Conservation (phyloP, 2,113 vertebrate genomes). For the Tachysurus fulvidraco region DNA sequence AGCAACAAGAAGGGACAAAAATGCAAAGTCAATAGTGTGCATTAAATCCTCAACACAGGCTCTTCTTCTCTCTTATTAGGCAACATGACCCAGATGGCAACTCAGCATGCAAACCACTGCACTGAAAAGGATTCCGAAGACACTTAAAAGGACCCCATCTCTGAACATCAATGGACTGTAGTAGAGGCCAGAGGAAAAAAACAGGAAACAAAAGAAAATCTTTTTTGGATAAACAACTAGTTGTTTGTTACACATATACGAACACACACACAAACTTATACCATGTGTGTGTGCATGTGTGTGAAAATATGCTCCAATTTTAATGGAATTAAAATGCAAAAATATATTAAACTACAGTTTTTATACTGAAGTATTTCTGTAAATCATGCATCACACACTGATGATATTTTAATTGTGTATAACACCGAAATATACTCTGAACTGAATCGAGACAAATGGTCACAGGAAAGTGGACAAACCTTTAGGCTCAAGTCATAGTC, state of each 20-base stretch:
- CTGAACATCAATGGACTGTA: background rate
- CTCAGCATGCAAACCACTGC: slow-evolving; percentile 39
- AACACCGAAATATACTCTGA: background rate
- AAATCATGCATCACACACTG: too few species aligned
- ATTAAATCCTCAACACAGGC: slow-evolving; percentile 9
- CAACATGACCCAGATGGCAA: slow-evolving; percentile 47
- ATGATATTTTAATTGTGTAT: background rate
- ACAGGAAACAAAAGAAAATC: background rate
- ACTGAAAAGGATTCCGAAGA: slow-evolving; percentile 1
- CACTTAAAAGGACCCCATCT: background rate
- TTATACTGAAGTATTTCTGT: background rate
- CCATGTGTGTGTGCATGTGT: too few species aligned
- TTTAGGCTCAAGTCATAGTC: slow-evolving; percentile 98
- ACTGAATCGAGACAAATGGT: background rate
- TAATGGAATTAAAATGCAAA: too few species aligned
- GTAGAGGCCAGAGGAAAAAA: too few species aligned
- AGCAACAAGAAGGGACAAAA: background rate
- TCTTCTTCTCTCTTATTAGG: slow-evolving; percentile 18
- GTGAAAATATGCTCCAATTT: too few species aligned
- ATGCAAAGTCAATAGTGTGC: background rate
- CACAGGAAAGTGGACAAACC: slow-evolving; percentile 69
- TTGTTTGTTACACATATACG: background rate
- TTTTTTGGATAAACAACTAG: background rate
- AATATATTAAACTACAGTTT: too few species aligned
- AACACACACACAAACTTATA: background rate